Evolutionary conservation across 2,113 vertebrate genomes (phyloP).

Genomic region (Dipodomys stephensi): DNA sequence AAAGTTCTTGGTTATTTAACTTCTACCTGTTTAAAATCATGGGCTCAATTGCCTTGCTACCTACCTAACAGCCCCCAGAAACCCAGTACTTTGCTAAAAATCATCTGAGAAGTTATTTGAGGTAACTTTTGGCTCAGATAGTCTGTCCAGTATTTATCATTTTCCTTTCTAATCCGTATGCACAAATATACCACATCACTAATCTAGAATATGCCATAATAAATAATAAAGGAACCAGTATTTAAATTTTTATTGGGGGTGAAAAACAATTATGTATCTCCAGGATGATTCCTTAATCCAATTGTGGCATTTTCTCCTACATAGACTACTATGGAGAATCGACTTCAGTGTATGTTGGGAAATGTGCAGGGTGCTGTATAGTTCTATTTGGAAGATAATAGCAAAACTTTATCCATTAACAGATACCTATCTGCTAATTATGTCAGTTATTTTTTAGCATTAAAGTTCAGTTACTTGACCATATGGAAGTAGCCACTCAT

Average conservation of each 20-base stretch:
- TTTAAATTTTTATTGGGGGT: background rate
- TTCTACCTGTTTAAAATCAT: slow-evolving; percentile 5
- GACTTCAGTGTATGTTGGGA: background rate
- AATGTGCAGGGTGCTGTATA: background rate
- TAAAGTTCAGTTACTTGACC: slow-evolving; percentile 50
- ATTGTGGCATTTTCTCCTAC: background rate
- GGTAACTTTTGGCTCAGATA: background rate
- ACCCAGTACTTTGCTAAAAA: background rate
- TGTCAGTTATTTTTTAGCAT: slow-evolving; percentile 50
- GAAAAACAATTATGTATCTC: background rate
- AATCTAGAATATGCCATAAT: background rate
- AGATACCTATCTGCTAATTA: slow-evolving; percentile 41
- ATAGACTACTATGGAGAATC: background rate
- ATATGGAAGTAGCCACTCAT: background rate
- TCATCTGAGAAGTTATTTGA: background rate
- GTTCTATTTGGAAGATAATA: slow-evolving; percentile 47
- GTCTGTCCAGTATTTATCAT: background rate
- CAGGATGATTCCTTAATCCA: background rate
- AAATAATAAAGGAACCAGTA: background rate
- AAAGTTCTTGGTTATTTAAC: background rate
- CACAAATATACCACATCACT: background rate
- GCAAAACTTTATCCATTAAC: slow-evolving; percentile 65
- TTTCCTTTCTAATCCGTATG: background rate
- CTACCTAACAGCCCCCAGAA: background rate
- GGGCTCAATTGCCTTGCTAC: background rate